These are phyloP conservation scores for Tribolium madens DNA, from an alignment of 1,140 invertebrate genomes.

Conservation along the genomic window DNA sequence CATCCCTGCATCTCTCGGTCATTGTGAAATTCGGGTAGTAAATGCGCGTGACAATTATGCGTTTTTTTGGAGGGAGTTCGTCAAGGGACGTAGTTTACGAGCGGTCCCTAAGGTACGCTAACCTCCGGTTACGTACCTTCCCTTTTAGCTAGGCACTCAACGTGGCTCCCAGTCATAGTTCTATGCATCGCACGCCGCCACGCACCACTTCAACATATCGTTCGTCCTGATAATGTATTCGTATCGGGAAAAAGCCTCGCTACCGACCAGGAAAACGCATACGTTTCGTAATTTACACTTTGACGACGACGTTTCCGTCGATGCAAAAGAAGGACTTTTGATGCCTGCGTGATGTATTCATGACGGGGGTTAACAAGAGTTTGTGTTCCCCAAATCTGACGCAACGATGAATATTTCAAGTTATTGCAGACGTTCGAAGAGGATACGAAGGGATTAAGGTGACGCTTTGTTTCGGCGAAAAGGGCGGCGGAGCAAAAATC, in stretches of 20 bases:
- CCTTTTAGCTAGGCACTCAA: slow-evolving; percentile 61
- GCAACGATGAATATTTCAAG: slow-evolving; percentile 39
- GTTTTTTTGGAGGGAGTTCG: slow-evolving; percentile 55
- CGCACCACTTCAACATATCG: slow-evolving; percentile 39
- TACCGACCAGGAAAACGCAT: slow-evolving; percentile 39
- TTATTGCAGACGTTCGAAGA: slow-evolving; percentile 32
- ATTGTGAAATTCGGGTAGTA: neutral
- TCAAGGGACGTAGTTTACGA: slow-evolving; percentile 65
- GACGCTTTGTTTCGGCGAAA: neutral
- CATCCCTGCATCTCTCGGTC: neutral
- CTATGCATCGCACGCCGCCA: slow-evolving; percentile 32
- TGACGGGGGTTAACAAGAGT: slow-evolving; percentile 42
- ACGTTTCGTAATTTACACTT: slow-evolving; percentile 42
- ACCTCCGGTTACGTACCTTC: slow-evolving; percentile 64
- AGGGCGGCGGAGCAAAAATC: neutral
- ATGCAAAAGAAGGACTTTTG: slow-evolving; percentile 22
- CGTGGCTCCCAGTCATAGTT: neutral
- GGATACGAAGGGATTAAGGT: slow-evolving; percentile 14
- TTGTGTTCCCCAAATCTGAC: slow-evolving; percentile 41
- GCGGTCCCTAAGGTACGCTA: slow-evolving; percentile 64
- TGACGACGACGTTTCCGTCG: slow-evolving; percentile 21
- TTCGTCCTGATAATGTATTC: slow-evolving; percentile 42
- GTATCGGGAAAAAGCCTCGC: slow-evolving; percentile 40
- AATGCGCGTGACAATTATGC: slow-evolving; percentile 29
- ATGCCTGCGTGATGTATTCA: slow-evolving; percentile 42